phyloP scores from a whole-genome alignment of 2,797 vertebrate species.

The Clamator glandarius region DNA sequence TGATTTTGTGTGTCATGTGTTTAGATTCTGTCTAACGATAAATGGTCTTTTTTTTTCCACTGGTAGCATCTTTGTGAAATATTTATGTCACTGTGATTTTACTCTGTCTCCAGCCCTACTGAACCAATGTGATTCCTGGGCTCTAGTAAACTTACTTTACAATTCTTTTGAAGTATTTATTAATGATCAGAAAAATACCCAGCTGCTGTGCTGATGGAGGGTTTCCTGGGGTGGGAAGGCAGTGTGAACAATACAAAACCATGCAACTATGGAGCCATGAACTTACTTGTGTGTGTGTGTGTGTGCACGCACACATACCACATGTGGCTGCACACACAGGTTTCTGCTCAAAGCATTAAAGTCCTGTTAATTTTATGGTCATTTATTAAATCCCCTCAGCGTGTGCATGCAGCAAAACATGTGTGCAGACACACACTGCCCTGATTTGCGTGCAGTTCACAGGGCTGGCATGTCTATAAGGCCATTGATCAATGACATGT shows the following conservation, averaged over 20 bases:
- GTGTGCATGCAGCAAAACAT: background rate
- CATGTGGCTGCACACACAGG: background rate
- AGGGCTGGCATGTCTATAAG: accelerated
- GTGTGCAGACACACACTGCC: background rate
- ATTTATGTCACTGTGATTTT: conserved; percentile 55
- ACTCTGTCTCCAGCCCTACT: background rate
- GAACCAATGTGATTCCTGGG: background rate
- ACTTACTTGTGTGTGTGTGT: accelerated
- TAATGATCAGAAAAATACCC: background rate
- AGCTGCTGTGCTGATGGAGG: background rate
- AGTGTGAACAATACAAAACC: background rate
- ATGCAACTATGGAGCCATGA: background rate
- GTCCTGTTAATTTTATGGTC: background rate
- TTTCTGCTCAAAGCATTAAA: background rate
- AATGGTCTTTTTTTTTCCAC: background rate
- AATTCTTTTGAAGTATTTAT: background rate
- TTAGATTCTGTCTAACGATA: background rate
- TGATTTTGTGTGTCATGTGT: background rate
- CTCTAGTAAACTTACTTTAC: background rate
- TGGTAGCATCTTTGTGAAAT: background rate
- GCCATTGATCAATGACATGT: background rate
- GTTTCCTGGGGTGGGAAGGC: background rate
- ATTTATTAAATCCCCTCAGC: background rate
- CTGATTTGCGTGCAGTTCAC: accelerated
- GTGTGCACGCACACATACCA: too few species aligned